These are phyloP conservation scores for Phataginus tricuspis DNA, from an alignment of 2,797 vertebrate genomes.

Conservation along the genomic window DNA sequence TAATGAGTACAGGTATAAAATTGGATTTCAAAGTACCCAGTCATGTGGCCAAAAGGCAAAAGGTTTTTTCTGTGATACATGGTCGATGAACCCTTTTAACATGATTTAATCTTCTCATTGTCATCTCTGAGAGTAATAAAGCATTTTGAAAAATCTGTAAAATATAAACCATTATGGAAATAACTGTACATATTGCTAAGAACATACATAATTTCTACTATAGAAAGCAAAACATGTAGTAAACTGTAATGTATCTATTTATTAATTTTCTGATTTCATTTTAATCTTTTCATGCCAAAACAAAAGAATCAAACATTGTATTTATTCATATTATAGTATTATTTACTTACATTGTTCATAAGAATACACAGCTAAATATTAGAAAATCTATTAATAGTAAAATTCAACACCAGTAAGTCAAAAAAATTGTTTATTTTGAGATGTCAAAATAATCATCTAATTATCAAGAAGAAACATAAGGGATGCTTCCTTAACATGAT, in stretches of 20 bases:
- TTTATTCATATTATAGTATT: background rate
- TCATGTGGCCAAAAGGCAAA: background rate
- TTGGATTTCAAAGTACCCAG: background rate
- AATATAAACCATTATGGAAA: background rate
- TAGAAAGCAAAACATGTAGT: background rate
- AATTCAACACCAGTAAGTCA: background rate
- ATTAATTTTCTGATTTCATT: background rate
- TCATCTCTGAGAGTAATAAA: background rate
- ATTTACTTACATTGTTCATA: background rate
- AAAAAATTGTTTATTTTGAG: background rate
- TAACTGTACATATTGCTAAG: background rate
- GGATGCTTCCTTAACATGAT: background rate
- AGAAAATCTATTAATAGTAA: conserved; percentile 26
- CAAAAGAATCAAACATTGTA: background rate
- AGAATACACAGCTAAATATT: background rate
- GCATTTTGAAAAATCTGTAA: background rate
- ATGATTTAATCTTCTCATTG: background rate
- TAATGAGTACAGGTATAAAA: background rate
- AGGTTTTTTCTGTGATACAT: background rate
- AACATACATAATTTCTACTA: background rate
- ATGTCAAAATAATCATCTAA: background rate
- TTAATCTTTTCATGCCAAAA: background rate
- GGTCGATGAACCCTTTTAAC: background rate
- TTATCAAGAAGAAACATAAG: background rate
- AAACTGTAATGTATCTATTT: background rate